These are phyloP conservation scores for Dryococelus australis DNA, from an alignment of 2,888 invertebrate genomes.

Conservation along the genomic window DNA sequence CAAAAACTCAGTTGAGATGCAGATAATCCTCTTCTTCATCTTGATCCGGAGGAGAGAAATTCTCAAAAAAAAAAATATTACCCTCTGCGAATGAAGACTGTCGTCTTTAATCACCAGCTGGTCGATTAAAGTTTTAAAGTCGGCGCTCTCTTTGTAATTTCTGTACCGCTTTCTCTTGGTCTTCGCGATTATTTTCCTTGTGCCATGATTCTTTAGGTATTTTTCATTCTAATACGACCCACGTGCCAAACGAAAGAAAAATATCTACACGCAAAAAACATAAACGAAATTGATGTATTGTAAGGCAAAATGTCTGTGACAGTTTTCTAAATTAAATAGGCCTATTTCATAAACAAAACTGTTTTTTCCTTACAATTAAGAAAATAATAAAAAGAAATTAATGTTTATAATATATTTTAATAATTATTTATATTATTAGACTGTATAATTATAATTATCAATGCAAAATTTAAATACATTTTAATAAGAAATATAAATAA, in stretches of 20 bases:
- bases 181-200: background rate
- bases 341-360: no score
- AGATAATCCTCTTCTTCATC: background rate
- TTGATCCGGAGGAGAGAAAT: background rate
- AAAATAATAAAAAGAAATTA: no score
- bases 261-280: no score
- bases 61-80: background rate
- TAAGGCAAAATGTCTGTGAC: no score
- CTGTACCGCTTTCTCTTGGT: background rate
- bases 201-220: background rate
- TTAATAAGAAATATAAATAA: no score
- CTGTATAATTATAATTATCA: no score
- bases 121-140: conserved; percentile 16
- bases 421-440: no score
- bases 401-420: no score
- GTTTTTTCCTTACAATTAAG: no score
- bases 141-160: background rate
- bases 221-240: background rate
- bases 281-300: no score
- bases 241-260: background rate
- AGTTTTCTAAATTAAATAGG: no score
- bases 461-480: no score
- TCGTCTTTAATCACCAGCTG: background rate
- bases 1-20: background rate
- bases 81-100: background rate